A percentile compares a stretch with the other conserved stretches of the same genome.
Conservation (phyloP, 2,888 invertebrate genomes). For the Orchesellides sinensis region DNA sequence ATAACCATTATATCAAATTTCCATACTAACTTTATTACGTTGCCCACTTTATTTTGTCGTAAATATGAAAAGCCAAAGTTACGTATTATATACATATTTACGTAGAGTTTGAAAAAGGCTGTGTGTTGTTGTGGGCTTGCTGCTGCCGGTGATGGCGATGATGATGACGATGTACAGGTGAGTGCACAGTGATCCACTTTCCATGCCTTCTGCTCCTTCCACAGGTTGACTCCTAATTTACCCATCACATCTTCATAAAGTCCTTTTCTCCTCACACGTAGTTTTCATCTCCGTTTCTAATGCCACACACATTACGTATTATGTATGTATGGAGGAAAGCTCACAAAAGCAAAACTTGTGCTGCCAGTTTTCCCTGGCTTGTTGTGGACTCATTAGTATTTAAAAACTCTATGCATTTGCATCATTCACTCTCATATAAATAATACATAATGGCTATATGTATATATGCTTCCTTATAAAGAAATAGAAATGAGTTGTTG, state of each 20-base stretch:
- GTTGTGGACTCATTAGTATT: no score
- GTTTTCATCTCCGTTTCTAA: neutral
- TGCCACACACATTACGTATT: neutral
- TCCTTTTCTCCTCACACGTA: neutral
- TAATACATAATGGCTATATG: neutral
- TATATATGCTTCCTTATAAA: no score
- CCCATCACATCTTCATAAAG: neutral
- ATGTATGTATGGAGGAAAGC: neutral
- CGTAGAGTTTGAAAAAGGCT: neutral
- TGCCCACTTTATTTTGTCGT: no score
- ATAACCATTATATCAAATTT: no score
- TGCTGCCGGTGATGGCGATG: no score
- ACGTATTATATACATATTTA: neutral
- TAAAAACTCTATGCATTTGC: no score
- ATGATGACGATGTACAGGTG: neutral
- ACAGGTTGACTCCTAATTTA: slow-evolving; percentile 22
- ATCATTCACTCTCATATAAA: neutral
- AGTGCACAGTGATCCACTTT: neutral
- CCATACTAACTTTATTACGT: no score
- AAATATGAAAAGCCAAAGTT: neutral
- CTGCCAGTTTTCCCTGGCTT: no score
- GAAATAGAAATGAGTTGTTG: neutral
- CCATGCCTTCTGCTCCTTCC: neutral
- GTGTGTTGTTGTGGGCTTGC: no score
- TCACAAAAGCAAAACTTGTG: no score